A percentile compares a stretch with the other conserved stretches of the same genome.
phyloP scores from a whole-genome alignment of 2,797 vertebrate species.

The Silurus aristotelis region DNA sequence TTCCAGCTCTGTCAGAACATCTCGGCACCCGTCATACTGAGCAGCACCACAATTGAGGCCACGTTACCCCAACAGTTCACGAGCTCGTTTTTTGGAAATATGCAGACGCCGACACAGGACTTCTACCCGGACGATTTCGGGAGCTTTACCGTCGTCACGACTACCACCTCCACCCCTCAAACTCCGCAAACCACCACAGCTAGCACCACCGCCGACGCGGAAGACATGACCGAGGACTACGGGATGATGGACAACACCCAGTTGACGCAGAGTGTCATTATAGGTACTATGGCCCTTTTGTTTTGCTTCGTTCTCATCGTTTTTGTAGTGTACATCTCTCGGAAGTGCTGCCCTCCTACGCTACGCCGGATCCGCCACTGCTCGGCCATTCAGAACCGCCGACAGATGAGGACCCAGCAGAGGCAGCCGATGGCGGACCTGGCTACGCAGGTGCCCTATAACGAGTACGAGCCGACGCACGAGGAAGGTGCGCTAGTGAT shows the following conservation, averaged over 20 bases:
- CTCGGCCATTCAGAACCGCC: constrained; percentile 95
- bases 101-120: constrained; percentile 89
- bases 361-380: constrained; percentile 96
- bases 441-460: constrained; percentile 97
- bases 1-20: constrained; percentile 99
- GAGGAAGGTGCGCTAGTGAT: constrained; percentile 97
- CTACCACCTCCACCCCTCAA: constrained; percentile 65
- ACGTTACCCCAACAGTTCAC: constrained; percentile 77
- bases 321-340: constrained; percentile 98
- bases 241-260: constrained; percentile 90
- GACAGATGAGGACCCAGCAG: constrained; percentile 97
- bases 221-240: constrained; percentile 86
- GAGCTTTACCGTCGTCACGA: constrained; percentile 86
- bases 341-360: constrained; percentile 98
- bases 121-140: constrained; percentile 93
- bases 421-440: constrained; percentile 96
- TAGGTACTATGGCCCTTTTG: constrained; percentile 98
- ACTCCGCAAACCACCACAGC: constrained; percentile 68
- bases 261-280: constrained; percentile 97
- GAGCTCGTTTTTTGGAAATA: constrained; percentile 89
- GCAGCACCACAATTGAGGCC: constrained; percentile 77
- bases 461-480: constrained; percentile 95
- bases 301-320: constrained; percentile 99
- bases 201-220: constrained; percentile 72
- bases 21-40: constrained; percentile 84